A percentile compares a stretch with the other conserved stretches of the same genome.
These are phyloP conservation scores for Elysia crispata DNA, from an alignment of 2,888 invertebrate species.

Conservation along the genomic window DNA sequence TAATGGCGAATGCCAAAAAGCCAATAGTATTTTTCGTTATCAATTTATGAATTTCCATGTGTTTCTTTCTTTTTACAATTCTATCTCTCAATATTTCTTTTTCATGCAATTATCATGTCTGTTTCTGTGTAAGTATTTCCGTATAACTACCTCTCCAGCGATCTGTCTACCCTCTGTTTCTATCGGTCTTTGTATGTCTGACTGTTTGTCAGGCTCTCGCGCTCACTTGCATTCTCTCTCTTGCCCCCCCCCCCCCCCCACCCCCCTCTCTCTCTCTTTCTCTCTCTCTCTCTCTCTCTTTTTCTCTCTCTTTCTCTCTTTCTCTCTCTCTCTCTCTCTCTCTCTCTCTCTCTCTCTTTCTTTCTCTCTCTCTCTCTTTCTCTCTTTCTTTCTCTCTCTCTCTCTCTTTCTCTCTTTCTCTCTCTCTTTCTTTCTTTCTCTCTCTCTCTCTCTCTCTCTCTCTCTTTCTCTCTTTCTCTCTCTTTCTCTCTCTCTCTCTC, in stretches of 20 bases:
- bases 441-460: slow-evolving; percentile 23
- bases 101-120: too few species aligned
- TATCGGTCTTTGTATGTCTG: too few species aligned
- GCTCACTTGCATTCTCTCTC: background rate
- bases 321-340: slow-evolving; percentile 33
- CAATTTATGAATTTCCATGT: too few species aligned
- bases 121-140: too few species aligned
- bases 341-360: background rate
- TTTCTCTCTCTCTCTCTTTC: background rate
- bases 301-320: slow-evolving; percentile 22
- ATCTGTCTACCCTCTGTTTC: too few species aligned
- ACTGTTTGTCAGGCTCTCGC: too few species aligned
- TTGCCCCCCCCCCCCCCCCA: background rate
- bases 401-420: slow-evolving; percentile 12
- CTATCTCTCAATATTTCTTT: too few species aligned
- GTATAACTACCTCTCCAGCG: too few species aligned
- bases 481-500: background rate
- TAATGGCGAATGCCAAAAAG: too few species aligned
- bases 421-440: too few species aligned
- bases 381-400: background rate
- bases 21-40: too few species aligned
- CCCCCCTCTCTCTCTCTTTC: slow-evolving; percentile 13
- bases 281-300: slow-evolving; percentile 36
- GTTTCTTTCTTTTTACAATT: too few species aligned
- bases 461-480: background rate